Percentiles rank a stretch among this genome's conserved stretches.
phyloP scores from a whole-genome alignment of 2,888 invertebrate species.

The Platerodrilus igneus region DNA sequence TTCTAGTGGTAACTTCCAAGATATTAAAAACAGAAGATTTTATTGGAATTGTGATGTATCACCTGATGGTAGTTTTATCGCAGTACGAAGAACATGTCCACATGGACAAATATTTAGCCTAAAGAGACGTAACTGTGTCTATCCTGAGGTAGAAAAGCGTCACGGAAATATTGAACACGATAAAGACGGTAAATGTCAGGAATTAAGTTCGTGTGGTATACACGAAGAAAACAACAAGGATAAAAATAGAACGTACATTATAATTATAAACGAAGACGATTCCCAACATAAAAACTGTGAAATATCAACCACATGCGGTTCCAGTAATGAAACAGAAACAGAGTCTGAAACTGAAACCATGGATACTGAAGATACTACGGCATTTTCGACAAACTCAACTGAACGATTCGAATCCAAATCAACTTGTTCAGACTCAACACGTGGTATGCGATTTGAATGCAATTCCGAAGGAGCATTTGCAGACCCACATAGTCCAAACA shows the following conservation, averaged over 20 bases:
- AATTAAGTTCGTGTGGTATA: background rate
- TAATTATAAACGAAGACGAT: conserved; percentile 8
- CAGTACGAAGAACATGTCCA: conserved; percentile 16
- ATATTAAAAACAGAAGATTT: conserved; percentile 2
- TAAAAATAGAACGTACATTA: conserved; percentile 10
- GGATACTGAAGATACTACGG: conserved; percentile 4
- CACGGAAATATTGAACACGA: too few relatives aligned
- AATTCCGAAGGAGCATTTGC: conserved; percentile 15
- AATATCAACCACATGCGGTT: too few relatives aligned
- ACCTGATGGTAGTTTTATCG: conserved; percentile 20
- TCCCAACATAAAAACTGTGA: too few relatives aligned
- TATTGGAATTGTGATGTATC: conserved; percentile 11
- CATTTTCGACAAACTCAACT: conserved; percentile 2
- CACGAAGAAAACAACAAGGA: conserved; percentile 5
- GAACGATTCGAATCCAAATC: background rate
- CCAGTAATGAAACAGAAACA: too few relatives aligned
- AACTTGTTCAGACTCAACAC: background rate
- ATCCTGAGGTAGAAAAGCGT: too few relatives aligned
- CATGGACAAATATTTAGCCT: conserved; percentile 4
- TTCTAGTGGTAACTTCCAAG: conserved; percentile 1
- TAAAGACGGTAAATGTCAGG: conserved; percentile 3
- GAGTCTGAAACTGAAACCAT: too few relatives aligned
- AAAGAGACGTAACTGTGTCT: conserved; percentile 2
- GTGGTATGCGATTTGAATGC: conserved; percentile 8
- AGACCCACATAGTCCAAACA: conserved; percentile 9